These are phyloP conservation scores for Brachionichthys hirsutus DNA, from an alignment of 2,113 vertebrate species.

Conservation along the genomic window DNA sequence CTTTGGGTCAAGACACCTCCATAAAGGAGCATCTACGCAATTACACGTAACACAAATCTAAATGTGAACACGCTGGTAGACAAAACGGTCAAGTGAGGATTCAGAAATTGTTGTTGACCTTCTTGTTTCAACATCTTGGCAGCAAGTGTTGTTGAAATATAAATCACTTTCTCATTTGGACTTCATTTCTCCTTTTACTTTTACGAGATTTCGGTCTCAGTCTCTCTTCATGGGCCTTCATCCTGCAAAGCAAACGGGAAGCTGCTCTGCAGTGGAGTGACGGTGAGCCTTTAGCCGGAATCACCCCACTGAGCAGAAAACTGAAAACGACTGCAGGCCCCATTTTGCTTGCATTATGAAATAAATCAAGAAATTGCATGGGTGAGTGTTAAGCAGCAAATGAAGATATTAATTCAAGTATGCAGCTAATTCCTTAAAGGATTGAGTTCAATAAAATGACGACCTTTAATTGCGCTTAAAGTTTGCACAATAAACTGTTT, in stretches of 20 bases:
- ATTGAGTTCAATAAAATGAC: constrained; percentile 53
- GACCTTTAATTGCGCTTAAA: constrained; percentile 66
- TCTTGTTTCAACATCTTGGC: constrained; percentile 9
- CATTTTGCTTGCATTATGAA: no score
- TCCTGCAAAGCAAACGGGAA: no score
- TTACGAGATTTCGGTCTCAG: neutral
- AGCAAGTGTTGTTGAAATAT: constrained; percentile 2
- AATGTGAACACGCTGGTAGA: constrained; percentile 30
- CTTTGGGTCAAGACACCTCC: constrained; percentile 33
- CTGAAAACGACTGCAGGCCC: no score
- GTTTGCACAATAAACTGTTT: constrained; percentile 43
- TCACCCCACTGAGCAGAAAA: no score
- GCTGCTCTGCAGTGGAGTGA: no score
- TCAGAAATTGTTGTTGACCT: constrained; percentile 42
- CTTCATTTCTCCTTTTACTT: neutral
- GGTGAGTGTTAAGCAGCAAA: no score
- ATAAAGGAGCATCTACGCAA: constrained; percentile 31
- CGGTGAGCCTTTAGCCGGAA: no score
- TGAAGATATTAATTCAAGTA: constrained; percentile 7
- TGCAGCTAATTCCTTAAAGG: neutral
- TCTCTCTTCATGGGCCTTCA: no score
- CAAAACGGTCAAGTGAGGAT: constrained; percentile 26
- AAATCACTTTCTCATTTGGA: constrained; percentile 15
- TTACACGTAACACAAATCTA: constrained; percentile 52
- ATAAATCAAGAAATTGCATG: no score